A percentile compares a stretch with the other conserved stretches of the same genome.
phyloP scores from a whole-genome alignment of 1,140 invertebrate genomes.

The Chironomus tepperi region DNA sequence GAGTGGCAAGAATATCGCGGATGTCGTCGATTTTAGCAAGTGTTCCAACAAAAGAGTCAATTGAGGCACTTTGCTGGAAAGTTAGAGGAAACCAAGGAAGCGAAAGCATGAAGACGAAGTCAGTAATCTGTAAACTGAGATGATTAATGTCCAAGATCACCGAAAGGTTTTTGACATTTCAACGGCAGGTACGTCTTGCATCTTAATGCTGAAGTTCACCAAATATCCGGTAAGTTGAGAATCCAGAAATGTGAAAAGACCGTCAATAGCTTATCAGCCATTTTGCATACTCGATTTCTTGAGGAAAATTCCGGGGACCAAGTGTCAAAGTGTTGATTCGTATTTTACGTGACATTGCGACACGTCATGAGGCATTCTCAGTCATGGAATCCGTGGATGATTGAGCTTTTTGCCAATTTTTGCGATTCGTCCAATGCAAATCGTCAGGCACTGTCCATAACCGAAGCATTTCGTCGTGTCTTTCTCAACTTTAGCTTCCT shows the following conservation, averaged over 20 bases:
- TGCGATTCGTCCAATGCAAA: constrained; percentile 94
- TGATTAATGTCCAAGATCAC: constrained; percentile 54
- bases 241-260: constrained; percentile 83
- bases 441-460: constrained; percentile 84
- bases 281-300: constrained; percentile 94
- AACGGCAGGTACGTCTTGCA: constrained; percentile 72
- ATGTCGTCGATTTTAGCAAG: constrained; percentile 95
- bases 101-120: constrained; percentile 53
- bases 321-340: constrained; percentile 90
- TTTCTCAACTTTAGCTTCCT: constrained; percentile 81
- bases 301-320: constrained; percentile 97
- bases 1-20: constrained; percentile 90
- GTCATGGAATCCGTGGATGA: constrained; percentile 92
- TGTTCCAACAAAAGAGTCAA: constrained; percentile 89
- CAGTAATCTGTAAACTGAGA: constrained; percentile 48
- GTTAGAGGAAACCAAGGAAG: constrained; percentile 72
- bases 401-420: constrained; percentile 92
- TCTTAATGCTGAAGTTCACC: constrained; percentile 89
- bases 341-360: constrained; percentile 80
- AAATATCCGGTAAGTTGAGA: constrained; percentile 83
- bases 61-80: constrained; percentile 83
- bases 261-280: constrained; percentile 53
- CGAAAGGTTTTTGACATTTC: constrained; percentile 70
- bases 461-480: constrained; percentile 75
- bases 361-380: constrained; percentile 80